Conservation (phyloP, 2,113 vertebrate species). For the Oceanites oceanicus region DNA sequence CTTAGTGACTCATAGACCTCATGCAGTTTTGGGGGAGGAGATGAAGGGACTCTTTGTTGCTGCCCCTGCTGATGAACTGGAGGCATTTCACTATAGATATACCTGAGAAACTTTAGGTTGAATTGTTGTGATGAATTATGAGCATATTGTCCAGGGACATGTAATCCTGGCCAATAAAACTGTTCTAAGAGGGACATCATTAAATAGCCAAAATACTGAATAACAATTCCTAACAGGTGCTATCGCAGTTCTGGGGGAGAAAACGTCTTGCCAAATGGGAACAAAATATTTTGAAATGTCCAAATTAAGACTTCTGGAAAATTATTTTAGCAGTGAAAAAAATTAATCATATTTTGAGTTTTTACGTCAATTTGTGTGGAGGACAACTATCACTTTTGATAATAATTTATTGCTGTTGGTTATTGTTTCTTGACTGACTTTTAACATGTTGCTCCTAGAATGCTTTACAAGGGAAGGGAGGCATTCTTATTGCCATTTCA, state of each 20-base stretch:
- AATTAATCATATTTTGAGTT: background rate
- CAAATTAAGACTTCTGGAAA: background rate
- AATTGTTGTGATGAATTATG: background rate
- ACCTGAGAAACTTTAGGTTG: background rate
- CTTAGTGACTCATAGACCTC: background rate
- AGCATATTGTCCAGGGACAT: background rate
- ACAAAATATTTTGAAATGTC: background rate
- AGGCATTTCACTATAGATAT: background rate
- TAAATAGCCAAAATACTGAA: background rate
- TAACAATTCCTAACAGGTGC: background rate
- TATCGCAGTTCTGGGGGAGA: background rate
- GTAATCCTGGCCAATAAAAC: background rate
- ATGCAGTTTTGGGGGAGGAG: rapidly evolving
- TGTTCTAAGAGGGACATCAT: background rate
- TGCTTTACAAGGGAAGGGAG: background rate
- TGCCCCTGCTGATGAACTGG: background rate
- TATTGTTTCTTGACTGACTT: background rate
- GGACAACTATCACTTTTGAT: background rate
- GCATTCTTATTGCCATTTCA: background rate
- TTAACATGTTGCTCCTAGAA: background rate
- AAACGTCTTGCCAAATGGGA: background rate
- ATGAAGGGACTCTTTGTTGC: background rate
- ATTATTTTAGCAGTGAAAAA: background rate
- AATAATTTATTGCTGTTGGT: background rate
- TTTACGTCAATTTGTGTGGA: background rate